Base-by-base conservation (phyloP, 2,888 invertebrate genomes). In the Agrochola lota region DNA sequence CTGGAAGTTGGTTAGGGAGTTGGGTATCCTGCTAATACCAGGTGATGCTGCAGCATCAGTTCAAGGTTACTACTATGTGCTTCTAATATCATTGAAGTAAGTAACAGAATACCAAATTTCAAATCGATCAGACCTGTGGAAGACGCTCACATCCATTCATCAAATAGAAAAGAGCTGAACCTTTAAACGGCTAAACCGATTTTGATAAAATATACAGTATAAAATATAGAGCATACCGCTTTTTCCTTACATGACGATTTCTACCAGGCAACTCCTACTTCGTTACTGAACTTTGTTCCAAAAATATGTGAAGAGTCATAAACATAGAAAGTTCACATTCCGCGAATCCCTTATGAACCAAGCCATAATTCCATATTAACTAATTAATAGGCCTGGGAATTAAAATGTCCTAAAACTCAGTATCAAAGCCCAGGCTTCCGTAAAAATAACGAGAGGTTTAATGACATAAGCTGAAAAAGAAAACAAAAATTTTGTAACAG, bases 311-410 rank as follows among this genome's bases (percentile, higher is more conserved):
- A 17, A 20, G 7, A 26, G 15, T 26, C 17, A 60, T 20, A 9
- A 30, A 49, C 3, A 55, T 1, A 12, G 2, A 30, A 17, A 40
- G 6, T 55, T 62, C 12, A 20, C 3, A n/a, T 43, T 12, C 43
- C 6, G 0, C 26, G 23, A 69, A 52, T 69, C 40, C 40, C n/a
- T 0, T 8, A 23, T 35, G 70, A 8, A n/a, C 8, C 8, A 57
- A 49, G 17, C n/a, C 40, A 60, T 71, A 67, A 62, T 43, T 55
- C 17, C 23, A 60, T 52, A 57, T 70, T 70, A 70, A 81, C 30
- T 63, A 77, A 77, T 85, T 74, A 52, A 85, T 74, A 67, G 70
- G 7, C 15, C 11, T 55, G 71, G 78, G 74, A 79, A 81, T 81
- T 20, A 49, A 75, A 77, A 75, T 46, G 7, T 23, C 12, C 76